Conservation (phyloP, 2,888 invertebrate species). For the Archips xylosteana region DNA sequence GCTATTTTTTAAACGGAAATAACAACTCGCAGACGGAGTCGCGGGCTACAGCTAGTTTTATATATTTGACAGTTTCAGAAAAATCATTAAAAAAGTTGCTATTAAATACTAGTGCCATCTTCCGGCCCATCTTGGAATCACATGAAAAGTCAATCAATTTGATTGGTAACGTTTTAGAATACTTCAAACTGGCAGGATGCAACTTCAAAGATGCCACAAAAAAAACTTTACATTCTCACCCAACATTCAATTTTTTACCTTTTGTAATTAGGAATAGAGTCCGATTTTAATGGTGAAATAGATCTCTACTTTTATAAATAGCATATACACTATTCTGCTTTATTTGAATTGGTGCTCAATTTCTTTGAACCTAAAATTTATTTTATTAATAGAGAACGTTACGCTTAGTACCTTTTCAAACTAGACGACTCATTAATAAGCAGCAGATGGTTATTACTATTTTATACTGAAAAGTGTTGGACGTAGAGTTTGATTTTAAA, state of each 20-base stretch:
- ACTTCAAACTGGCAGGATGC: constrained; percentile 15
- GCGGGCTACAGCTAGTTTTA: no score
- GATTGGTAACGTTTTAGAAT: constrained; percentile 24
- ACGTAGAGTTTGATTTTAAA: constrained; percentile 8
- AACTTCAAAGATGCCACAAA: constrained; percentile 23
- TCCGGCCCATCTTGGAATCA: background rate
- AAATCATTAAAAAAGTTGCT: no score
- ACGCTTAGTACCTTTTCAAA: background rate
- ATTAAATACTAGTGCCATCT: no score
- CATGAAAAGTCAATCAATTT: constrained; percentile 16
- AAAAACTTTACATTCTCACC: background rate
- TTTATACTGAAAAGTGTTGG: background rate
- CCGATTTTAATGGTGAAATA: background rate
- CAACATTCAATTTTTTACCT: background rate
- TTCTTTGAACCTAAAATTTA: no score
- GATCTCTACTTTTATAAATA: background rate
- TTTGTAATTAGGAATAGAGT: background rate
- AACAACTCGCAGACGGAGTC: no score
- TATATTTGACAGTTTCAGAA: no score
- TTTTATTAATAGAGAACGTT: background rate
- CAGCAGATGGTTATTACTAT: background rate
- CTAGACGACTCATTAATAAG: background rate
- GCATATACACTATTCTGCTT: background rate
- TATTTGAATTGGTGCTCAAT: background rate
- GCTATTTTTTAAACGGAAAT: no score